Conservation (phyloP, 1,140 invertebrate genomes). For the Nylanderia fulva region DNA sequence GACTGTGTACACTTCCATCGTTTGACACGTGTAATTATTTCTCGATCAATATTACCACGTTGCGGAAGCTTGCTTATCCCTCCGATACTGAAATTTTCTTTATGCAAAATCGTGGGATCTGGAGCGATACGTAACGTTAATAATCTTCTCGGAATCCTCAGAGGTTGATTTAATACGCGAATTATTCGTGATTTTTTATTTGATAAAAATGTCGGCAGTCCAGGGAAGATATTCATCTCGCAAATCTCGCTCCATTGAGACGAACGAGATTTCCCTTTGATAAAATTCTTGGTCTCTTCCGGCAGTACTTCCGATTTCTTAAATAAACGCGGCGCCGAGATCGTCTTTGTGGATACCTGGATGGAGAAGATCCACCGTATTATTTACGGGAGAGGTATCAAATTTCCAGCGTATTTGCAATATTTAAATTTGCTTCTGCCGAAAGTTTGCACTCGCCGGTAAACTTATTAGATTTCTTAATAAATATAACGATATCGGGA, state of each 20-base stretch:
- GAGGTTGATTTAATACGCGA: background rate
- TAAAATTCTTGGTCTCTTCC: background rate
- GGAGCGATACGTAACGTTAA: background rate
- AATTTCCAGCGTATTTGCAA: background rate
- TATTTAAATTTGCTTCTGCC: conserved; percentile 23
- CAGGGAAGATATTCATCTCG: background rate
- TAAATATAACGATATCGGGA: conserved; percentile 7
- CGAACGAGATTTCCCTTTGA: background rate
- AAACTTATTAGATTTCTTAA: background rate
- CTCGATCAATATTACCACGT: background rate
- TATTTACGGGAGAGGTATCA: conserved; percentile 17
- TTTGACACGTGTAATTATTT: background rate
- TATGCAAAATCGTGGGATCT: background rate
- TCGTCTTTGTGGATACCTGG: conserved; percentile 37
- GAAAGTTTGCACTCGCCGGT: background rate
- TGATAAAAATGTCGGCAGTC: background rate
- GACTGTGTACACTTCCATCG: background rate
- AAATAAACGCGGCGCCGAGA: background rate
- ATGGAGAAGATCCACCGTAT: conserved; percentile 32
- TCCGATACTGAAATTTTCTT: background rate
- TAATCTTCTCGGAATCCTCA: background rate
- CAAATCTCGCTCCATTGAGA: background rate
- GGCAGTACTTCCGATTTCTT: background rate
- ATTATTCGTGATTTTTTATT: background rate
- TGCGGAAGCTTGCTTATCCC: background rate